Conservation (phyloP, 2,797 vertebrate genomes). For the Epinephelus coioides region DNA sequence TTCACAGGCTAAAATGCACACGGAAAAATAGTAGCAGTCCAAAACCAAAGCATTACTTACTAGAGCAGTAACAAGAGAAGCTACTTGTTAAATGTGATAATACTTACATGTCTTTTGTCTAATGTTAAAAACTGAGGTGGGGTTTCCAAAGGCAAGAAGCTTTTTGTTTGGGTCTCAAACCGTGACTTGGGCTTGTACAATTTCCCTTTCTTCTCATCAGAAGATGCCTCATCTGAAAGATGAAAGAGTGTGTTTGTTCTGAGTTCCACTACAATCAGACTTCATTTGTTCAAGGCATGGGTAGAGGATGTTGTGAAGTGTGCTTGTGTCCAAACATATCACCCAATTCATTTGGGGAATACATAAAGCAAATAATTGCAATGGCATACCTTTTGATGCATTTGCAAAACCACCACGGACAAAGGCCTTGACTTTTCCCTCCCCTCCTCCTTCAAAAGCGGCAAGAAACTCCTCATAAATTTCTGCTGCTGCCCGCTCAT, state of each 20-base stretch:
- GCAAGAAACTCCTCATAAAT: slow-evolving; percentile 99
- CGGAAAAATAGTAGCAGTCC: background rate
- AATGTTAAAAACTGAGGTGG: slow-evolving; percentile 91
- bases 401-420: slow-evolving; percentile 98
- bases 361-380: background rate
- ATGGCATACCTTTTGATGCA: slow-evolving; percentile 92
- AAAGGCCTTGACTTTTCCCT: slow-evolving; percentile 98
- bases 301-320: background rate
- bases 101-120: slow-evolving; percentile 96
- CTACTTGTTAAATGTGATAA: background rate
- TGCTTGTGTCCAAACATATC: background rate
- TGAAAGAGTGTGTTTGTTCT: slow-evolving; percentile 17
- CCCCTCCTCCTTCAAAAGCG: slow-evolving; percentile 97
- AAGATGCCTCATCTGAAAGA: slow-evolving; percentile 91
- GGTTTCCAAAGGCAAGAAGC: slow-evolving; percentile 88
- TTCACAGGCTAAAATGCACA: slow-evolving; percentile 87
- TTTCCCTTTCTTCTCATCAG: slow-evolving; percentile 96
- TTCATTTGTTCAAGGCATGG: background rate
- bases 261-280: background rate
- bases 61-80: background rate
- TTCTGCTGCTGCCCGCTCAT: slow-evolving; percentile 98
- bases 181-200: slow-evolving; percentile 97
- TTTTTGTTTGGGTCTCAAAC: slow-evolving; percentile 91
- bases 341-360: background rate
- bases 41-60: background rate